A percentile compares a stretch with the other conserved stretches of the same genome.
Evolutionary conservation across 2,113 vertebrate genomes (phyloP).

Genomic region (Marcusenius ussheri): DNA sequence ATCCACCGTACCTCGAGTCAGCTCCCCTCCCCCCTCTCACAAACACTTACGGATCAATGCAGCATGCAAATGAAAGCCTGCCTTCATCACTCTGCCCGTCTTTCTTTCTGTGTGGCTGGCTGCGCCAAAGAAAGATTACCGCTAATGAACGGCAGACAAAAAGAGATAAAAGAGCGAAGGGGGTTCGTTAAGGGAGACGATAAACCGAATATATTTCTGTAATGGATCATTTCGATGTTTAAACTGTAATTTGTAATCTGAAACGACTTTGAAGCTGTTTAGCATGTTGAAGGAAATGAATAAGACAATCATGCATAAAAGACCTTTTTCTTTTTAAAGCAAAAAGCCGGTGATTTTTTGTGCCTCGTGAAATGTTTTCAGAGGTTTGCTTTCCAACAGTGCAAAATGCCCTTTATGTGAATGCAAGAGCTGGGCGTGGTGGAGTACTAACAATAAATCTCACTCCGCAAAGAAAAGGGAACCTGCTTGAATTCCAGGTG

Average conservation of each 20-base stretch:
- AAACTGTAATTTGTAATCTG: not conserved
- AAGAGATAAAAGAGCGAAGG: not conserved
- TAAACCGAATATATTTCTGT: not conserved
- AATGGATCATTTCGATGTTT: not conserved
- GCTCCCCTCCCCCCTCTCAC: not conserved
- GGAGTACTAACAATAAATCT: not conserved
- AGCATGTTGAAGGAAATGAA: not conserved
- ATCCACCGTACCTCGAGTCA: not conserved
- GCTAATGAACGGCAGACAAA: not conserved
- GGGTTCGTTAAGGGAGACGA: not conserved
- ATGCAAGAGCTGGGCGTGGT: not conserved
- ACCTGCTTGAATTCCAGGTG: not conserved
- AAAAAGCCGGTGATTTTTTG: not conserved
- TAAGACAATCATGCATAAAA: not conserved
- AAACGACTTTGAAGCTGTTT: not conserved
- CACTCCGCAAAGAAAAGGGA: not conserved
- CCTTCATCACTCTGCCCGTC: not conserved
- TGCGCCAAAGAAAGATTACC: not conserved
- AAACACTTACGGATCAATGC: not conserved
- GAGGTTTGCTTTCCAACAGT: not conserved
- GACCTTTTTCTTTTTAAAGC: not conserved
- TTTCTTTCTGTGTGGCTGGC: not conserved
- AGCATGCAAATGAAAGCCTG: not conserved
- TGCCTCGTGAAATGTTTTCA: not conserved
- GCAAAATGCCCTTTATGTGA: not conserved